phyloP scores from a whole-genome alignment of 2,888 invertebrate species.

The Notodonta ziczac region DNA sequence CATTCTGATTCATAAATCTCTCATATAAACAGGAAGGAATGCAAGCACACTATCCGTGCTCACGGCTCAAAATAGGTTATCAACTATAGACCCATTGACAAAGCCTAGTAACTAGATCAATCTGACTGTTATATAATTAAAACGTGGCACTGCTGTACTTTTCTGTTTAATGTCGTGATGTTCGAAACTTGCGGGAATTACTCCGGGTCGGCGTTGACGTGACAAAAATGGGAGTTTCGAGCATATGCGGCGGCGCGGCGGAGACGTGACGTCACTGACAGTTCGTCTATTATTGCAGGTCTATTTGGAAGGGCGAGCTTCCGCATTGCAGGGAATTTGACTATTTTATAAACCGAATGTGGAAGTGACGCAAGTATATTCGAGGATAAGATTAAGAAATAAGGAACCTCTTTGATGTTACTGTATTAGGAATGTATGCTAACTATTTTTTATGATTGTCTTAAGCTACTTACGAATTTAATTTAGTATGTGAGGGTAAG shows the following conservation, averaged over 20 bases:
- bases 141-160: not conserved
- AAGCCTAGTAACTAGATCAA: no score
- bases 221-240: constrained; percentile 7
- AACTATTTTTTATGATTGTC: no score
- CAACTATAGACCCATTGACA: no score
- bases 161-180: not conserved
- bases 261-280: constrained; percentile 3
- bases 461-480: no score
- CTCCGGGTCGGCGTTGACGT: constrained; percentile 7
- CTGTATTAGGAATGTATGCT: not conserved
- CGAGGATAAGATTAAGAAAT: not conserved
- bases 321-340: not conserved
- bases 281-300: constrained; percentile 5
- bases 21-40: no score
- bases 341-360: constrained; percentile 4
- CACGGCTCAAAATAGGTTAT: no score
- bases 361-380: not conserved
- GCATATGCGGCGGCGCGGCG: constrained; percentile 2
- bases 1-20: no score
- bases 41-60: no score
- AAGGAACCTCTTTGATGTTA: not conserved
- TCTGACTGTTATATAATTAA: no score
- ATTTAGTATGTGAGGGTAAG: no score
- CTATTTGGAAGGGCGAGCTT: not conserved
- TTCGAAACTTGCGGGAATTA: constrained; percentile 2